Evolutionary conservation across 2,888 invertebrate species (phyloP).

Genomic region (Neoascia interrupta): DNA sequence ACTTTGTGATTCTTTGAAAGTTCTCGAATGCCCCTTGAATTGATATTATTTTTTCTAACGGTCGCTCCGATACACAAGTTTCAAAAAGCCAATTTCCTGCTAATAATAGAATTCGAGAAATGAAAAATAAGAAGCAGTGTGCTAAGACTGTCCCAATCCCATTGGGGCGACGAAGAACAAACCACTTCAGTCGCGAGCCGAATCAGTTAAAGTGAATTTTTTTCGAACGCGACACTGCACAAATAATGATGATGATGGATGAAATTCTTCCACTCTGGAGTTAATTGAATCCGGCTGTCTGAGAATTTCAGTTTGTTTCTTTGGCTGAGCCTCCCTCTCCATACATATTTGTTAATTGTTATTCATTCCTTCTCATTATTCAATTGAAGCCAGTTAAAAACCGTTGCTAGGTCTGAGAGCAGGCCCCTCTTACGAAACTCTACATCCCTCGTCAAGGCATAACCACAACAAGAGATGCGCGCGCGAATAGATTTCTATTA

Average conservation of each 20-base stretch:
- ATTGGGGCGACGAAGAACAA: no score
- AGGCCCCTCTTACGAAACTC: constrained; percentile 25
- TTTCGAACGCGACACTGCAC: no score
- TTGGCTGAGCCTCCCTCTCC: neutral
- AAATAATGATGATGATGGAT: constrained; percentile 15
- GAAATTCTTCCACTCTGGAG: constrained; percentile 17
- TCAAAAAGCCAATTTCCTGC: constrained; percentile 5
- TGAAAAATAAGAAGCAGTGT: no score
- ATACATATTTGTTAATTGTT: constrained; percentile 59
- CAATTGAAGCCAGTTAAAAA: constrained; percentile 67
- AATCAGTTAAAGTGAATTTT: no score
- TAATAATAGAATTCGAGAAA: constrained; percentile 33
- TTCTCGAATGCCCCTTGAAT: neutral
- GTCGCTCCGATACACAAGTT: neutral
- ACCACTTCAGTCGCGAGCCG: no score
- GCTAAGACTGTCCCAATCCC: no score
- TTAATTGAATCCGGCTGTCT: constrained; percentile 42
- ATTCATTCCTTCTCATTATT: constrained; percentile 64
- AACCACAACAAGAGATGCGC: constrained; percentile 34
- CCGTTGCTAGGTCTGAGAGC: no score
- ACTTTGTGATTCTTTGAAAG: neutral
- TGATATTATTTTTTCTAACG: no score
- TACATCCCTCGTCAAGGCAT: neutral
- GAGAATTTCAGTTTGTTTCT: constrained; percentile 41
- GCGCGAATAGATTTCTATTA: constrained; percentile 54